These are phyloP conservation scores for Amphibalanus amphitrite DNA, from an alignment of 1,140 invertebrate genomes.

Conservation along the genomic window DNA sequence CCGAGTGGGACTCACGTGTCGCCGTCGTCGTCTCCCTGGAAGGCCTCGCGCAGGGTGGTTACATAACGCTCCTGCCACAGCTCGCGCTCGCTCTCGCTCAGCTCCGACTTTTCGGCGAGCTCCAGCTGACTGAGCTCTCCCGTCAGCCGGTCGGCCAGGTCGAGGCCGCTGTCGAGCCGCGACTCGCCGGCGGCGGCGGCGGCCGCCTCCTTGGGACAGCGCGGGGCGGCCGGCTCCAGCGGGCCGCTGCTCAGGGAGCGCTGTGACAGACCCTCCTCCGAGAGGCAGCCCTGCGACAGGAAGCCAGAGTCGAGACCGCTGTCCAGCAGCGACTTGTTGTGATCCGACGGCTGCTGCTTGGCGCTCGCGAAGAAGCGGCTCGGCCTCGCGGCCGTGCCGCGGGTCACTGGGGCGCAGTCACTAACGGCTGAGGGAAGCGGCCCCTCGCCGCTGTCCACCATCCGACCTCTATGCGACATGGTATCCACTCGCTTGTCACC, in stretches of 20 bases:
- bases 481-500: too few species aligned
- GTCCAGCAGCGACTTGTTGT: not conserved
- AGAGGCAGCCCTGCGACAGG: not conserved
- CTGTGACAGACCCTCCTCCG: not conserved
- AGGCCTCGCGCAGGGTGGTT: conserved; percentile 32
- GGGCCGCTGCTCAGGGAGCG: not conserved
- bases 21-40: conserved; percentile 45
- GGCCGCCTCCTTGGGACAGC: not conserved
- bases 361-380: not conserved
- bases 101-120: conserved; percentile 21
- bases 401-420: not conserved
- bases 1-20: conserved; percentile 51
- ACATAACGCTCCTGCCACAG: conserved; percentile 8
- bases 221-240: not conserved
- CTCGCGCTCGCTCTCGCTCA: conserved; percentile 11
- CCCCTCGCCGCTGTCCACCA: not conserved
- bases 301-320: not conserved
- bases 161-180: conserved; percentile 16
- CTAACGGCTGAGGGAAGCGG: not conserved
- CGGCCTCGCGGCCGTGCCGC: too few species aligned
- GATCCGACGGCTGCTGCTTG: not conserved
- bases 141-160: conserved; percentile 17
- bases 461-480: not conserved
- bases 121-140: conserved; percentile 10
- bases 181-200: conserved; percentile 30